Evolutionary conservation across 1,140 invertebrate genomes (phyloP).

Genomic region (Drosophila mauritiana): DNA sequence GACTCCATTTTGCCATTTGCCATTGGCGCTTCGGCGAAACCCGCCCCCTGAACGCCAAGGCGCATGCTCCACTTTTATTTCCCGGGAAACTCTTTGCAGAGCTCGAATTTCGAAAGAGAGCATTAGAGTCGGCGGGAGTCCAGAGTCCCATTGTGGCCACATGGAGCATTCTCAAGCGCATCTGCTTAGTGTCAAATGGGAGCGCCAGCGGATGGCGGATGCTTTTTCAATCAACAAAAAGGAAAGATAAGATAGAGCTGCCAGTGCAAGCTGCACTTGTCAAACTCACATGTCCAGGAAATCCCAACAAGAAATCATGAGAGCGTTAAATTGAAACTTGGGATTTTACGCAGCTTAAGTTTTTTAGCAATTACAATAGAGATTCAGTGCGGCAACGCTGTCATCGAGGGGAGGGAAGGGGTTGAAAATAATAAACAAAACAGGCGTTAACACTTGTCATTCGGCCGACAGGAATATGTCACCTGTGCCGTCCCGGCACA

Average conservation of each 20-base stretch:
- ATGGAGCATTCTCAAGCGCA: conserved; percentile 31
- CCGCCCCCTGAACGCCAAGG: conserved; percentile 42
- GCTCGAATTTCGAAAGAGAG: conserved; percentile 54
- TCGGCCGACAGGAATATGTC: conserved; percentile 69
- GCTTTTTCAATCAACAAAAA: conserved; percentile 26
- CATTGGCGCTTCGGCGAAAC: conserved; percentile 63
- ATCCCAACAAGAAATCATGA: conserved; percentile 60
- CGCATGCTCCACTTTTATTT: conserved; percentile 57
- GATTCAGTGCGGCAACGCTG: not conserved
- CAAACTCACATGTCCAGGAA: conserved; percentile 33
- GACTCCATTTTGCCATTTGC: conserved; percentile 80
- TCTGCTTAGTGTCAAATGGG: conserved; percentile 73
- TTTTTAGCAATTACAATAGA: conserved; percentile 77
- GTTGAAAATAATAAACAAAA: conserved; percentile 45
- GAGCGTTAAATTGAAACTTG: conserved; percentile 81
- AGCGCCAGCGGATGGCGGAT: conserved; percentile 56
- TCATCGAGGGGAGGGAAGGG: not conserved
- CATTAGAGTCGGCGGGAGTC: too few species aligned
- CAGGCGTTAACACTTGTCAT: conserved; percentile 76
- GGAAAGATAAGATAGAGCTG: conserved; percentile 71
- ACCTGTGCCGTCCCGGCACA: conserved; percentile 46
- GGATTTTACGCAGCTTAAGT: conserved; percentile 80
- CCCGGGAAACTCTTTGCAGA: conserved; percentile 35
- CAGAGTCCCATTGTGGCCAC: not conserved
- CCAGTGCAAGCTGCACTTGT: conserved; percentile 59